Percentiles rank a stretch among this genome's conserved stretches.
These are phyloP conservation scores for Sturmia bella DNA, from an alignment of 2,888 invertebrate species.

Conservation along the genomic window DNA sequence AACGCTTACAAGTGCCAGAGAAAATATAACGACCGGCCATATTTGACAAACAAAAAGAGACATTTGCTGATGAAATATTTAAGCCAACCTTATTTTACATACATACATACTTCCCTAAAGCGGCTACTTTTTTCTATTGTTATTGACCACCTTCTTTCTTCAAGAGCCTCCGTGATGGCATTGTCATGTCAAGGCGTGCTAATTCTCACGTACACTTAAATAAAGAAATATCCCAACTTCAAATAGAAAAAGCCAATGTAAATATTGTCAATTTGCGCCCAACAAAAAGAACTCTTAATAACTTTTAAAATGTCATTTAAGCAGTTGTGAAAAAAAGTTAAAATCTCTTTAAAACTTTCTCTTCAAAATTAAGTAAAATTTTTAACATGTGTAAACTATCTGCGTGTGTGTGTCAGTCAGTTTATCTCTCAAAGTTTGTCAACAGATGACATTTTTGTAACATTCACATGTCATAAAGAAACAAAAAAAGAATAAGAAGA, in stretches of 20 bases:
- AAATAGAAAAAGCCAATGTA: not conserved
- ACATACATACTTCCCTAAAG: too few species aligned
- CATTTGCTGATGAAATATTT: too few species aligned
- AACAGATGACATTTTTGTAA: not conserved
- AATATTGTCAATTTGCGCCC: not conserved
- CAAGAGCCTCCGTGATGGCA: too few species aligned
- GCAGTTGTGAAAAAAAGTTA: not conserved
- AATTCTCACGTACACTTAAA: conserved; percentile 25
- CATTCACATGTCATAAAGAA: too few species aligned
- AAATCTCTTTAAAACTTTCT: conserved; percentile 40
- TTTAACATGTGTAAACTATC: not conserved
- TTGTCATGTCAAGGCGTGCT: conserved; percentile 13
- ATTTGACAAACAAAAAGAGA: too few species aligned
- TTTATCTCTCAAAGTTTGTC: not conserved
- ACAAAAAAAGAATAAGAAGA: too few species aligned
- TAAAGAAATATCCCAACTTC: too few species aligned
- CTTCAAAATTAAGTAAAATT: conserved; percentile 18
- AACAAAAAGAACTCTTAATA: conserved; percentile 23
- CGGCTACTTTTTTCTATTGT: too few species aligned
- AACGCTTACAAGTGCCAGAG: too few species aligned
- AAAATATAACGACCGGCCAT: too few species aligned
- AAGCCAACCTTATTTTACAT: too few species aligned
- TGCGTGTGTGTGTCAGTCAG: conserved; percentile 18
- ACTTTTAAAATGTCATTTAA: not conserved
- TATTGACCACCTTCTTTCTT: too few species aligned